A percentile compares a stretch with the other conserved stretches of the same genome.
Evolutionary conservation across 2,888 invertebrate genomes (phyloP).

Genomic region (Oligia latruncula): DNA sequence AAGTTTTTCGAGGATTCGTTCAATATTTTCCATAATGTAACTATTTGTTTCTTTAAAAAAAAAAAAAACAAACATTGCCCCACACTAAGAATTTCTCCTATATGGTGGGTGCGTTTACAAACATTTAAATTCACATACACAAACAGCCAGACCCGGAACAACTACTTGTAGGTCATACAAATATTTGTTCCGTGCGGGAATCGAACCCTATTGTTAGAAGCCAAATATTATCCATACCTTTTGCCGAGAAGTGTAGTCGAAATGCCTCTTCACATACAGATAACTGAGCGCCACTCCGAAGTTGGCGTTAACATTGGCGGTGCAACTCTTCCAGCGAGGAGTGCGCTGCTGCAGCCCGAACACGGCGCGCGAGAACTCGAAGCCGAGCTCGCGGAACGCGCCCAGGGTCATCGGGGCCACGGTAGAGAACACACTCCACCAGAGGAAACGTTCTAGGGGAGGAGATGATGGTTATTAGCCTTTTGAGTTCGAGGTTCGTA

Average conservation of each 20-base stretch:
- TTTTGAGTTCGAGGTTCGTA: too few species aligned
- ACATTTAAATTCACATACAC: too few species aligned
- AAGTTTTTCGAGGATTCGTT: not conserved
- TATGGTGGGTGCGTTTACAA: too few species aligned
- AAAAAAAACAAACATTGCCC: too few species aligned
- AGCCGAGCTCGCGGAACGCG: constrained; percentile 90
- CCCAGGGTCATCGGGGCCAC: constrained; percentile 91
- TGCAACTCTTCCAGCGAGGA: constrained; percentile 92
- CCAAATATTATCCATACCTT: constrained; percentile 79
- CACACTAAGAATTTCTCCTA: too few species aligned
- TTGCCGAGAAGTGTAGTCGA: constrained; percentile 89
- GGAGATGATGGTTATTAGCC: too few species aligned
- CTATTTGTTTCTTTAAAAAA: not conserved
- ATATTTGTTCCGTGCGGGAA: too few species aligned
- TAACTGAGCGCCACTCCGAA: constrained; percentile 92
- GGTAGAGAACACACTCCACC: constrained; percentile 93
- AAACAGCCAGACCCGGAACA: too few species aligned
- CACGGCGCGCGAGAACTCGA: constrained; percentile 92
- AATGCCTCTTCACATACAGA: constrained; percentile 91
- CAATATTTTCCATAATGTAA: not conserved
- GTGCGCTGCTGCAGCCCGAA: constrained; percentile 91
- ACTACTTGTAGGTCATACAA: too few species aligned
- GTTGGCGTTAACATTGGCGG: constrained; percentile 91
- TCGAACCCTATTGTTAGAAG: not conserved
- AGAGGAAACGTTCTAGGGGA: constrained; percentile 91